phyloP scores from a whole-genome alignment of 2,888 invertebrate species.

The Thereva unica region DNA sequence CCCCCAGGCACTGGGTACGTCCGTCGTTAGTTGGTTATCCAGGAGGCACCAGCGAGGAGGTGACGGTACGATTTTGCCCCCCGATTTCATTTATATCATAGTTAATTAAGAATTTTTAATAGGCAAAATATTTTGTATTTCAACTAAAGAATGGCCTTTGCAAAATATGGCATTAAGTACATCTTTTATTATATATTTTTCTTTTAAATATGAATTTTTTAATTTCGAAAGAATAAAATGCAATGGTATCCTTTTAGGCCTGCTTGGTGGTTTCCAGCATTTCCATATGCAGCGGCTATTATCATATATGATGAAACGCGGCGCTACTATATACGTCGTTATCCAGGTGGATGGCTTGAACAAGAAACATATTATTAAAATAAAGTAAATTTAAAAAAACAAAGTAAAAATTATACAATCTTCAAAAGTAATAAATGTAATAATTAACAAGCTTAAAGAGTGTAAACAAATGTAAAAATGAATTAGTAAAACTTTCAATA shows the following conservation, averaged over 20 bases:
- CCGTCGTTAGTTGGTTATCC: too few species aligned
- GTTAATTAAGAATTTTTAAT: too few species aligned
- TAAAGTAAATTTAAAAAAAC: not conserved
- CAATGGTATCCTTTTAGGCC: slow-evolving; percentile 59
- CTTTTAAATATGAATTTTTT: too few species aligned
- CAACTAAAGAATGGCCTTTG: too few species aligned
- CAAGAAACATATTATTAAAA: slow-evolving; percentile 43
- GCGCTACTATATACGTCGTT: slow-evolving; percentile 68
- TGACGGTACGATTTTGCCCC: too few species aligned
- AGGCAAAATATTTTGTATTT: too few species aligned
- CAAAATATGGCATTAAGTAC: too few species aligned
- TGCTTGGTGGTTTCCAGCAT: slow-evolving; percentile 72
- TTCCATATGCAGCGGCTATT: slow-evolving; percentile 73
- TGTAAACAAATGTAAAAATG: not conserved
- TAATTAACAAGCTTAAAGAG: slow-evolving; percentile 8
- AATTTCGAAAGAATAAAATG: slow-evolving; percentile 62
- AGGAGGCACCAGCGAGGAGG: too few species aligned
- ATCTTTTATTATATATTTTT: too few species aligned
- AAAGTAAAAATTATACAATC: not conserved
- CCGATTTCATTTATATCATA: too few species aligned
- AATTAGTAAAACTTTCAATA: too few species aligned
- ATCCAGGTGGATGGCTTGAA: slow-evolving; percentile 68
- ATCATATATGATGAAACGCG: slow-evolving; percentile 75
- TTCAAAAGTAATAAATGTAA: slow-evolving; percentile 9
- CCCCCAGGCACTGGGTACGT: too few species aligned